Evolutionary conservation across 2,113 vertebrate species (phyloP).

Genomic region (Turdus rufiventris): DNA sequence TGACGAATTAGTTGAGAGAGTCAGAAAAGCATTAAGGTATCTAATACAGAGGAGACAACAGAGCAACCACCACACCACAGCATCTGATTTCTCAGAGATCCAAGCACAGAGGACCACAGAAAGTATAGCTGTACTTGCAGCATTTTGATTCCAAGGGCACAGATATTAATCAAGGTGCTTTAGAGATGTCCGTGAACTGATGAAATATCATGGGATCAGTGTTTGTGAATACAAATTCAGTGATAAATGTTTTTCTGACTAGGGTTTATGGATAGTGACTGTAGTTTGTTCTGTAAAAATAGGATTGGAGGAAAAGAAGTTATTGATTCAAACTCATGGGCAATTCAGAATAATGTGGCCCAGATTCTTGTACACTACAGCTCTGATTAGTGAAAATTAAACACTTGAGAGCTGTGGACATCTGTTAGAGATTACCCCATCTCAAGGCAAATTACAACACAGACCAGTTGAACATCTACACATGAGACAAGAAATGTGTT

Average conservation of each 20-base stretch:
- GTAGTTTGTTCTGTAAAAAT: background rate
- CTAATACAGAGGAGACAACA: background rate
- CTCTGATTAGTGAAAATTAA: background rate
- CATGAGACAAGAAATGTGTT: rapidly evolving
- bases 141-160: background rate
- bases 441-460: background rate
- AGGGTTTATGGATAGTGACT: background rate
- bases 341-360: background rate
- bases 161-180: background rate
- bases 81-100: background rate
- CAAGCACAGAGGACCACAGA: background rate
- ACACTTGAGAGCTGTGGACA: background rate
- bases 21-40: background rate
- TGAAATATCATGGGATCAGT: background rate
- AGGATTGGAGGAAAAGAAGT: background rate
- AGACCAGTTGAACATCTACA: background rate
- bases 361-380: background rate
- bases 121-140: background rate
- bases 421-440: background rate
- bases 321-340: background rate
- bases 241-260: background rate
- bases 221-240: background rate
- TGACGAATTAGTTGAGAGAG: background rate
- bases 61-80: background rate
- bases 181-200: background rate